Evolutionary conservation across 2,888 invertebrate species (phyloP), one percentile per base, ranked within the genome.

Genomic region (Deilephila elpenor): DNA sequence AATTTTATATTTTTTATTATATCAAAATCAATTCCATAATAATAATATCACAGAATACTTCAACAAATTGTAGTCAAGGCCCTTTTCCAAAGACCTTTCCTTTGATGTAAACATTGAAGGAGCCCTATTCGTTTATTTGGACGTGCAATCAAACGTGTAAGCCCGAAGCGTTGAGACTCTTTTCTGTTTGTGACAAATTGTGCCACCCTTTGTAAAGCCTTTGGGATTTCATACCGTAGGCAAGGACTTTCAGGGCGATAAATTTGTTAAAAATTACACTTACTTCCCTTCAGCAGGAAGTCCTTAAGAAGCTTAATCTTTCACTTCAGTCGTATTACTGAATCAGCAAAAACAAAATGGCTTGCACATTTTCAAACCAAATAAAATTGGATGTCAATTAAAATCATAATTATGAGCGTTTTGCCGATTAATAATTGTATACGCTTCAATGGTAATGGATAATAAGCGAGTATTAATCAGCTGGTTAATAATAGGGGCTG

Each of bases 171-270:
- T 71, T 51, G 60, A 60, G 60, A 25, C 59, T 44, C 71, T 60
- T 60, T 71, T 37, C 29, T 71, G 60, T 60, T 8, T 60, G 71
- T 71, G 29, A 71, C 25, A 71, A 71, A 71, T 71, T 71, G 71
- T 60, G 71, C 71, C 44, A 60, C 14, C 51, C 25, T 29, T 60
- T 44, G 44, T 71, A 60, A 71, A 60, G 60, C 71, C 60, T 60
- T 71, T 44, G 20, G 60, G 60, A 71, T 71, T 71, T 29, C 25
- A 11, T 14, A 64, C n/a, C 44, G 44, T 64, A 37, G 20, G 19
- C 19, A 62, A 25, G 29, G 17, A 29, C 17, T 51, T 51, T 67
- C 20, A n/a, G 14, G n/a, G 25, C 37, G 20, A 44, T 44, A 64
- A 64, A 44, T 60, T 20, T 44, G 37, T 64, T 14, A 44, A 64